Conservation (phyloP, 2,888 invertebrate genomes). For the Monoplex corrugatus region DNA sequence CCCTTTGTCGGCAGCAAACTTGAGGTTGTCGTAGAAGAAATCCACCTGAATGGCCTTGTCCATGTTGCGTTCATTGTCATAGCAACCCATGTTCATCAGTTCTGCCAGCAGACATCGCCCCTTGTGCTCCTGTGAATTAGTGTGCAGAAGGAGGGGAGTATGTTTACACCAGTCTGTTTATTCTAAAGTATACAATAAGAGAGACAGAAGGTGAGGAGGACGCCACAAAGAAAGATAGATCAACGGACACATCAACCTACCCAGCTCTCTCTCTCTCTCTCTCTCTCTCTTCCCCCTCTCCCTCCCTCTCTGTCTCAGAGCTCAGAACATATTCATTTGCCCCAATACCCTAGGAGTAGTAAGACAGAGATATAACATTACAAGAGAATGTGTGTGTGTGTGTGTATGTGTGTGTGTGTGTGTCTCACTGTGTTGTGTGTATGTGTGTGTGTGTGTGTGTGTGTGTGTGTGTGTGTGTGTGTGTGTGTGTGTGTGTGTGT, state of each 20-base stretch:
- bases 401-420: not conserved
- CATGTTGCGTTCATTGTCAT: constrained; percentile 42
- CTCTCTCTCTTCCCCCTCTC: not conserved
- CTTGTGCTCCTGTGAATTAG: constrained; percentile 12
- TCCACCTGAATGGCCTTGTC: constrained; percentile 48
- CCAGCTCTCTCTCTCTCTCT: not conserved
- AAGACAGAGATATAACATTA: too few relatives aligned
- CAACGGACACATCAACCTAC: too few relatives aligned
- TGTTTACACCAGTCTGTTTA: not conserved
- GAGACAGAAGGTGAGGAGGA: too few relatives aligned
- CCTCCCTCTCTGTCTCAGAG: not conserved
- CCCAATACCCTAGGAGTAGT: too few relatives aligned
- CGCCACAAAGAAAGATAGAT: too few relatives aligned
- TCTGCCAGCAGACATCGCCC: constrained; percentile 51
- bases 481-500: constrained; percentile 42
- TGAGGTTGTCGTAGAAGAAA: constrained; percentile 54
- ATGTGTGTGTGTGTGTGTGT: constrained; percentile 25
- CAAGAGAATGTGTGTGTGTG: not conserved
- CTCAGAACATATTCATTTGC: not conserved
- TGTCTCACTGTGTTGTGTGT: not conserved
- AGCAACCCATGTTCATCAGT: constrained; percentile 45
- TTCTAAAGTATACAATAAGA: too few relatives aligned
- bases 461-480: constrained; percentile 34
- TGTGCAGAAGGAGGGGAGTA: not conserved
- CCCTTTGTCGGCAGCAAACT: constrained; percentile 55